Base-by-base conservation (phyloP, 2,797 vertebrate species). In the Tympanoctomys barrerae region DNA sequence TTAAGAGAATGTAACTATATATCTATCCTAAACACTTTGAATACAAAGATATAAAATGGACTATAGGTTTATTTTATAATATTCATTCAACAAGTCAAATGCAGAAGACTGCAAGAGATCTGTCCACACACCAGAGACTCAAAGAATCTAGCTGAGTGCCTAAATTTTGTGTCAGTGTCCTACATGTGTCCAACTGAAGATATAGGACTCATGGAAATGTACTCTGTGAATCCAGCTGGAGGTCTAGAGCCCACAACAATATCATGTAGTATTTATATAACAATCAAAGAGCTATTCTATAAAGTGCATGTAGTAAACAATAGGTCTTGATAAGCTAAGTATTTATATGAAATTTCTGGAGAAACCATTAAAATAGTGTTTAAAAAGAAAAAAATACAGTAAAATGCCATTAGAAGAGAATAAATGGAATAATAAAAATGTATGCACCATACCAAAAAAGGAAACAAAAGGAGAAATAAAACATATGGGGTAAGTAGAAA, bases 341-440 rank as follows among this genome's bases (percentile, higher is more conserved):
- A 83, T 28, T 11, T 19, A 77, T 61, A 57, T 39, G 70, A 4
- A 21, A 79, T 79, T 92, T 79, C 19, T 70, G 49, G 2, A 59
- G 16, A 54, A 93, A 68, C 26, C 22, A 54, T 39, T 77, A 36
- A 90, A 77, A 87, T 80, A 79, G 80, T 62, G 7, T 82, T 21
- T 54, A 52, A 77, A 24, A 28, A 78, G 42, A 62, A 54, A 75
- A 68, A 31, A 62, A 54, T 71, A 36, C 46, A 57, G 19, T 62
- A 62, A 87, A 79, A 89, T 81, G 33, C 18, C 28, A 59, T 61
- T 11, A 59, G 31, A 84, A 18, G 18, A 81, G 39, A 49, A 61
- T 77, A 54, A 57, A 77, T 54, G n/a, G 36, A 92, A 61, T 57
- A 57, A 77, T 86, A 89, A 89, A 94, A 81, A 46, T 46, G 49